A percentile compares a stretch with the other conserved stretches of the same genome.
phyloP scores from a whole-genome alignment of 2,797 vertebrate genomes.

The Falco peregrinus region DNA sequence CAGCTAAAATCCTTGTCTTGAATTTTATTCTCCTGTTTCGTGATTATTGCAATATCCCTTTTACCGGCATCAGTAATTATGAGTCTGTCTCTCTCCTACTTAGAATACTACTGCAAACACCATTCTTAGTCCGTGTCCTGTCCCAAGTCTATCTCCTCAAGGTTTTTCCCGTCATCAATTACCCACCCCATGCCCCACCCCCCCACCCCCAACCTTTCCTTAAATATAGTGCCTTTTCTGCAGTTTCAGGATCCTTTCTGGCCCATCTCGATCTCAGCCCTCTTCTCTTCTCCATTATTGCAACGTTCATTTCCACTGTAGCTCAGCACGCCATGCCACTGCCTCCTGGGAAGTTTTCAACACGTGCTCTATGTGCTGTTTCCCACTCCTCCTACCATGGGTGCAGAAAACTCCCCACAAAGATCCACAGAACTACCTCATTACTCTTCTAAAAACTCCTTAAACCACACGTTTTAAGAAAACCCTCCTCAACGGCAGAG shows the following conservation, averaged over 20 bases:
- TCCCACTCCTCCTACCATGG: fast-evolving
- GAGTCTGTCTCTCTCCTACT: not conserved
- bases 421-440: not conserved
- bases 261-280: not conserved
- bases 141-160: not conserved
- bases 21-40: not conserved
- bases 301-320: not conserved
- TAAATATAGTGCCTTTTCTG: not conserved
- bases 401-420: not conserved
- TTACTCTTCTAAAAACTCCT: not conserved
- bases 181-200: too few species aligned
- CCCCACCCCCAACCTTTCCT: not conserved
- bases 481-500: fast-evolving
- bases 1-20: not conserved
- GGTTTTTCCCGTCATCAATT: not conserved
- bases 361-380: not conserved
- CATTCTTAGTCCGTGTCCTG: not conserved
- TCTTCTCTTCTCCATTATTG: not conserved
- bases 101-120: not conserved
- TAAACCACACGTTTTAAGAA: not conserved
- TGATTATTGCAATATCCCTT: not conserved
- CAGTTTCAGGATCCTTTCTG: not conserved
- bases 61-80: not conserved
- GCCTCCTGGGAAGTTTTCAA: not conserved
- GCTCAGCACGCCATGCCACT: not conserved